Evolutionary conservation across 2,888 invertebrate species (phyloP), one percentile per base, ranked within the genome.

Genomic region (Coleophora flavipennella): DNA sequence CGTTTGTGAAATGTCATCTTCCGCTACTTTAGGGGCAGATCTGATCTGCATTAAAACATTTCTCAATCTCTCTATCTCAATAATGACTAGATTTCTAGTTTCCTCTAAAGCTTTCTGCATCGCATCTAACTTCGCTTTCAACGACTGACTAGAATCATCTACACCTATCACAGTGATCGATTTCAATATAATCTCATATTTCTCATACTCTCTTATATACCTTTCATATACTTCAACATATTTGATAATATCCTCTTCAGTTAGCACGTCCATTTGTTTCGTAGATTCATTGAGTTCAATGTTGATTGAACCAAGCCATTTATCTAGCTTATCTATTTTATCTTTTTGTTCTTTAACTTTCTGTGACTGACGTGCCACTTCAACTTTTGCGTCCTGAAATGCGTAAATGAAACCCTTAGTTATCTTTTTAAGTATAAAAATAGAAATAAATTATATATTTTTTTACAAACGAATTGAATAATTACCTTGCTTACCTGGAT

Each of bases 41-140:
- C 60, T 67, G 35, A 81, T 62, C 13, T 76, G 76, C 41, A 73
- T 36, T 36, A 90, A 75, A 39, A 86, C 72, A 48, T 72, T 72
- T 47, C 81, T 73, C 48, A 88, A 70, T 49, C 78, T 71, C 49
- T 86, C 86, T 62, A 90, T 87, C 60, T 87, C 88, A 47, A 83
- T 79, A 52, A 80, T 86, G 65, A 90, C 87, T 61, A 89, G 80
- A 53, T 77, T 76, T 53, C 86, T 88, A 44, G 90, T 89, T 65
- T 91, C 89, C 29, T 84, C 76, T 53, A 91, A 84, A 28, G 89
- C 71, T 40, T 76, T 73, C 29, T 85, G 86, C 51, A 90, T 85
- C 28, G 74, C 72, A 52, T 73, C 77, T 49, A 91, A 66, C 56
- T 90, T 90, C 42, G 86, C 75, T 52, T 76, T 73, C 50, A 91